phyloP scores from a whole-genome alignment of 2,888 invertebrate genomes.

The Xanthorhoe designata region DNA sequence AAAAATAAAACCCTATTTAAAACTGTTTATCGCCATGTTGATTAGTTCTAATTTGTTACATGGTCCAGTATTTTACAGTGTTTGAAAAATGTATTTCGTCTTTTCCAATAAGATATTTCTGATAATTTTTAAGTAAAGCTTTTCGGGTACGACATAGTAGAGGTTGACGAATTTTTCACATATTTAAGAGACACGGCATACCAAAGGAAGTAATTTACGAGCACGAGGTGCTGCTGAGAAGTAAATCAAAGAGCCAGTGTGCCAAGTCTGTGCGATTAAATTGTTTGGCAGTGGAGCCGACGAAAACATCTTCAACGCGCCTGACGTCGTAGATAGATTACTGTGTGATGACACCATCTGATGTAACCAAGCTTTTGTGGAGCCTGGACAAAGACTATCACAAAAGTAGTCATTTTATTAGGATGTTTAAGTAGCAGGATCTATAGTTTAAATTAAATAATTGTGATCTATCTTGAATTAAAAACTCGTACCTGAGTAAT shows the following conservation, averaged over 20 bases:
- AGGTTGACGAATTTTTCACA: slow-evolving; percentile 14
- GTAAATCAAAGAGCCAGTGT: slow-evolving; percentile 77
- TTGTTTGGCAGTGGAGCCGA: slow-evolving; percentile 69
- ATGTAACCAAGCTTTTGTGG: slow-evolving; percentile 18
- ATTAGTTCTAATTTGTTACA: too few species aligned
- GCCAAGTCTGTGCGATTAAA: slow-evolving; percentile 75
- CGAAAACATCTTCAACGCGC: slow-evolving; percentile 68
- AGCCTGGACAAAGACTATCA: slow-evolving; percentile 18
- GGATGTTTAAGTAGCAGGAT: too few species aligned
- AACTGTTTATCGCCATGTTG: too few species aligned
- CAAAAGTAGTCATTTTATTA: background rate
- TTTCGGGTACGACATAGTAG: background rate
- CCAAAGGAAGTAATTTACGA: slow-evolving; percentile 59
- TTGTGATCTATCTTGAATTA: too few species aligned
- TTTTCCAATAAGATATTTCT: background rate
- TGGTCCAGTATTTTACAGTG: background rate
- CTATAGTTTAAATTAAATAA: too few species aligned
- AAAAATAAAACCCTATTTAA: too few species aligned
- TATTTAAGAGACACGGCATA: slow-evolving; percentile 41
- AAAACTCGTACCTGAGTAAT: too few species aligned
- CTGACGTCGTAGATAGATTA: slow-evolving; percentile 55
- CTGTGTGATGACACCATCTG: slow-evolving; percentile 50
- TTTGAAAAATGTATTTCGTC: background rate
- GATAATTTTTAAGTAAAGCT: background rate
- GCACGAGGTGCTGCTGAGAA: slow-evolving; percentile 71